These are phyloP conservation scores for Ophraella communa DNA, from an alignment of 2,888 invertebrate species.

Conservation along the genomic window DNA sequence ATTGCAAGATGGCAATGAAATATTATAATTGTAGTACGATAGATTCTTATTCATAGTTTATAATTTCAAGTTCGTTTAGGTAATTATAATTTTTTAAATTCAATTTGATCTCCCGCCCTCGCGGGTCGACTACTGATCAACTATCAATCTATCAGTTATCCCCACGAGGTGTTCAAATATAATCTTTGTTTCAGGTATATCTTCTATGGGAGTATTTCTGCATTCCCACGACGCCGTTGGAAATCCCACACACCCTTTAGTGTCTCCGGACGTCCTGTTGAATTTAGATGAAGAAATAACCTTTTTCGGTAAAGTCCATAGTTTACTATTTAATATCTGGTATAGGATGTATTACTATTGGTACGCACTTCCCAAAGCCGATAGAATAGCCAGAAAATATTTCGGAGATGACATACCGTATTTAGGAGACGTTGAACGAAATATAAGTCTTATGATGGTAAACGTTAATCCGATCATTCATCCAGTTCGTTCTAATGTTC, in stretches of 20 bases:
- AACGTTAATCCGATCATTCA: slow-evolving; percentile 39
- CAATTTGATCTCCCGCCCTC: no score
- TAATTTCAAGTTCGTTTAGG: no score
- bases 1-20: no score
- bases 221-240: slow-evolving; percentile 42
- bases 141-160: no score
- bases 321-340: slow-evolving; percentile 29
- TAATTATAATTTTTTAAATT: no score
- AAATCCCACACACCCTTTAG: slow-evolving; percentile 46
- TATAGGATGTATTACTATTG: slow-evolving; percentile 33
- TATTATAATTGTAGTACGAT: no score
- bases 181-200: slow-evolving; percentile 32
- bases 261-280: slow-evolving; percentile 40
- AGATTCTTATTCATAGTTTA: no score
- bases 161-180: background rate
- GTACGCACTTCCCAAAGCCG: slow-evolving; percentile 29
- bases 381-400: slow-evolving; percentile 36
- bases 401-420: slow-evolving; percentile 44
- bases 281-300: slow-evolving; percentile 1
- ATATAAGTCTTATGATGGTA: slow-evolving; percentile 37
- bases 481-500: slow-evolving; percentile 34
- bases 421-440: slow-evolving; percentile 37
- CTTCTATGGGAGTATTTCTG: slow-evolving; percentile 37
- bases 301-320: slow-evolving; percentile 31
- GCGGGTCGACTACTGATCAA: no score